Evolutionary conservation across 2,888 invertebrate species (phyloP).

Genomic region (Oscheius onirici): DNA sequence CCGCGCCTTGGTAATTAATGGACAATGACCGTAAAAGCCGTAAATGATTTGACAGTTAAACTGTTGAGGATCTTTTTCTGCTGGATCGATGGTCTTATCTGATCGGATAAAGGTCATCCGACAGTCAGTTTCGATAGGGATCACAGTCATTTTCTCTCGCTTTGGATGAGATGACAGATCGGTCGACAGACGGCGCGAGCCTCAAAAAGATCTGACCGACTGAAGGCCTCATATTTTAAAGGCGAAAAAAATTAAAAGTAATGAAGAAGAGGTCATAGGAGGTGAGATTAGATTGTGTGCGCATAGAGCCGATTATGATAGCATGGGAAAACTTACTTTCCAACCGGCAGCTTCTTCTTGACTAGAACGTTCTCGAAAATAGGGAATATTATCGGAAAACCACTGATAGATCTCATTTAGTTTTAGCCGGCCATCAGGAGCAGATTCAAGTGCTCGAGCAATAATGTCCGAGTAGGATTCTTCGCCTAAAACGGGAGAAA

Average conservation of each 20-base stretch:
- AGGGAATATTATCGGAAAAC: constrained; percentile 99
- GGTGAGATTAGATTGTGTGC: not conserved
- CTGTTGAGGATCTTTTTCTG: too few relatives aligned
- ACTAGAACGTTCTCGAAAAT: constrained; percentile 99
- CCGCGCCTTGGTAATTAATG: too few relatives aligned
- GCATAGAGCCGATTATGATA: not conserved
- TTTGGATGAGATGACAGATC: constrained; percentile 25
- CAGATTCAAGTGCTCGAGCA: constrained; percentile 95
- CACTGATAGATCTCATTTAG: constrained; percentile 99
- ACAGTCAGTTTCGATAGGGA: constrained; percentile 15
- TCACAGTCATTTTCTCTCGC: constrained; percentile 12
- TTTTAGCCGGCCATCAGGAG: constrained; percentile 92
- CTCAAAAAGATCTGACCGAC: constrained; percentile 26
- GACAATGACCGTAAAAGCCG: too few relatives aligned
- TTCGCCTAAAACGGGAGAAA: constrained; percentile 74
- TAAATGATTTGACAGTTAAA: too few relatives aligned
- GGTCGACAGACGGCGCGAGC: constrained; percentile 29
- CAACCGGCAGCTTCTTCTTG: constrained; percentile 99
- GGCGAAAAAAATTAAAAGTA: not conserved
- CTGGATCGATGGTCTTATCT: not conserved
- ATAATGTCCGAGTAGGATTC: constrained; percentile 98
- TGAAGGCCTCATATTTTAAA: not conserved
- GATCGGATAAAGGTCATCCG: constrained; percentile 18
- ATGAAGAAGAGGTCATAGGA: not conserved
- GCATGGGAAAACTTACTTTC: constrained; percentile 83